Percentiles rank a stretch among this genome's conserved stretches.
Conservation (phyloP, 2,113 vertebrate species). For the Bostrychus sinensis region DNA sequence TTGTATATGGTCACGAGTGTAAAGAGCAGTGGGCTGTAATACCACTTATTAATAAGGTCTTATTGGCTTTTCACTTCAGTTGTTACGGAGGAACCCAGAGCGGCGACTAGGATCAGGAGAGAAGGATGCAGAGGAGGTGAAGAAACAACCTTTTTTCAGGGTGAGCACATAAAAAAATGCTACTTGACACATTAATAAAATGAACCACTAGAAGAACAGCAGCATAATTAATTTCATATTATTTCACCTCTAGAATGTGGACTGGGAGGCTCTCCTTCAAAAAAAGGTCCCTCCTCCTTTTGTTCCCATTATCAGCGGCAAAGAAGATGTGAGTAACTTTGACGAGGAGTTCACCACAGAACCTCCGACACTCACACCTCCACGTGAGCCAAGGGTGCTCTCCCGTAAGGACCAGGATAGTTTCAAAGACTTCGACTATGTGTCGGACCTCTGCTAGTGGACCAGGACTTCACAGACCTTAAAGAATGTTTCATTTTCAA, state of each 20-base stretch:
- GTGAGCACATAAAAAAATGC: conserved; percentile 72
- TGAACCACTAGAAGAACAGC: not conserved
- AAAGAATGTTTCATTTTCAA: conserved; percentile 29
- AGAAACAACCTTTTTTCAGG: conserved; percentile 96
- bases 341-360: conserved; percentile 98
- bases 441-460: conserved; percentile 95
- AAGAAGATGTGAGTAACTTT: conserved; percentile 97
- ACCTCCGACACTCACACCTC: conserved; percentile 90
- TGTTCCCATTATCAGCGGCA: conserved; percentile 87
- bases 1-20: not conserved
- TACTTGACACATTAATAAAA: not conserved
- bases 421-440: conserved; percentile 98
- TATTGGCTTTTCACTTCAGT: conserved; percentile 69
- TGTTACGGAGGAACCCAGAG: conserved; percentile 93
- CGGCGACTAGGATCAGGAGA: conserved; percentile 93
- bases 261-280: conserved; percentile 91
- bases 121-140: conserved; percentile 97
- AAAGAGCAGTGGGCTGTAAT: not conserved
- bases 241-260: conserved; percentile 80
- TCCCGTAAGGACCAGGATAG: conserved; percentile 94
- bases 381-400: conserved; percentile 93
- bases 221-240: not conserved
- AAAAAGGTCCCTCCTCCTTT: conserved; percentile 94
- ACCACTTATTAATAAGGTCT: not conserved
- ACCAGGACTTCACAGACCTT: not conserved